Evolutionary conservation across 2,797 vertebrate species (phyloP).

Genomic region (Coregonus ussuriensis): DNA sequence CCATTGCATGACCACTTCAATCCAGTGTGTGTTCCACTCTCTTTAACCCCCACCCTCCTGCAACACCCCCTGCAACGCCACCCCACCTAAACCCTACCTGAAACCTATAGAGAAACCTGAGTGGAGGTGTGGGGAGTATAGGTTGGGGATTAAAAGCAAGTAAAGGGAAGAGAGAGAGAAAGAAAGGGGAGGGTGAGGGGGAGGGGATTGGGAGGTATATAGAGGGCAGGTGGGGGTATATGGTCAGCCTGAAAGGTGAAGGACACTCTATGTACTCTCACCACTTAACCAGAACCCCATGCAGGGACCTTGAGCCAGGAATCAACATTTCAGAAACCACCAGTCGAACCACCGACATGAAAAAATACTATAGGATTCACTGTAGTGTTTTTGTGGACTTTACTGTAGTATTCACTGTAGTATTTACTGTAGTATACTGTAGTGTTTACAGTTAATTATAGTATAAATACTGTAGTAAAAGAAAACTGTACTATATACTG

Average conservation of each 20-base stretch:
- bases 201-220: background rate
- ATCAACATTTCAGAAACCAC: constrained; percentile 14
- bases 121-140: constrained; percentile 8
- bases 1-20: constrained; percentile 42
- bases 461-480: no score
- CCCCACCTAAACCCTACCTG: constrained; percentile 24
- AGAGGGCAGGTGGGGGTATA: background rate
- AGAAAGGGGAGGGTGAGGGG: background rate
- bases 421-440: no score
- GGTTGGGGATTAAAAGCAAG: constrained; percentile 1
- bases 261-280: constrained; percentile 33
- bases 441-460: no score
- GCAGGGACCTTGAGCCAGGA: constrained; percentile 1
- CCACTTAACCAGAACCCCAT: background rate
- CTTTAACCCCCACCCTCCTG: background rate
- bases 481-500: no score
- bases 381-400: no score
- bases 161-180: background rate
- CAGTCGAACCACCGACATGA: background rate
- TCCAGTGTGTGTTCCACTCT: background rate
- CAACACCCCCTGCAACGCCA: background rate
- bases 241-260: constrained; percentile 25
- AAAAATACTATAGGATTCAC: no score
- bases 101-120: constrained; percentile 31
- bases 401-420: no score